Percentiles rank a stretch among this genome's conserved stretches.
These are phyloP conservation scores for Drosophila melanogaster DNA, from an alignment of 1,140 invertebrate genomes.

Conservation along the genomic window Release_6_plus_ISO1_MT NT_033777.3:12185001-12185500, in stretches of 20 bases:
- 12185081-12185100: background rate
- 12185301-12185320: constrained; percentile 31
- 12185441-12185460: constrained; percentile 79
- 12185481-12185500: constrained; percentile 52
- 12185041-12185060: background rate
- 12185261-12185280: constrained; percentile 81
- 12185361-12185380: background rate
- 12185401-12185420: constrained; percentile 57
- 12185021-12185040: background rate
- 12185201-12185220: constrained; percentile 5
- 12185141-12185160: constrained; percentile 56
- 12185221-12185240: background rate
- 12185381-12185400: constrained; percentile 20
- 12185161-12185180: constrained; percentile 58
- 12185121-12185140: constrained; percentile 54
- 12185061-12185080: background rate
- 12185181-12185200: constrained; percentile 55
- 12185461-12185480: constrained; percentile 79
- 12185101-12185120: constrained; percentile 26
- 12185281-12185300: constrained; percentile 63
- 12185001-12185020: too few species aligned
- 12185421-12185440: constrained; percentile 77
- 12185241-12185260: constrained; percentile 46
- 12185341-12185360: constrained; percentile 34
- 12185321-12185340: constrained; percentile 56